These are phyloP conservation scores for Adelosebastes latens DNA, from an alignment of 2,797 vertebrate genomes.

Conservation along the genomic window DNA sequence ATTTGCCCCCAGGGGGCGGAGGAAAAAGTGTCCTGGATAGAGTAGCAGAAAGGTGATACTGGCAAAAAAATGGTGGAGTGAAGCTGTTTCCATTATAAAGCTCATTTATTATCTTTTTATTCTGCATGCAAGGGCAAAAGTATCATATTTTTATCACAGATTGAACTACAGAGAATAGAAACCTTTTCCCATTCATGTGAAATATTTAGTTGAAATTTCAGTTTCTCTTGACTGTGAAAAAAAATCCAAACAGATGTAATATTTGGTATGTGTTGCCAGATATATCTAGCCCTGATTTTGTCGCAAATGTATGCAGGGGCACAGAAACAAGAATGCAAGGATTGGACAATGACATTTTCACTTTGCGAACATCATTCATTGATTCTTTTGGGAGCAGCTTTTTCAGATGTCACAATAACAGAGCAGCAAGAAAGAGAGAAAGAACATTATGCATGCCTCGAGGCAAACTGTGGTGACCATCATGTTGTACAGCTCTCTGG, in stretches of 20 bases:
- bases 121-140: not conserved
- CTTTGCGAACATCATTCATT: constrained; percentile 8
- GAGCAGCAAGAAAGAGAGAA: not conserved
- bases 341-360: constrained; percentile 16
- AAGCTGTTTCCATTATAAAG: constrained; percentile 54
- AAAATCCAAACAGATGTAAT: not conserved
- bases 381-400: constrained; percentile 5
- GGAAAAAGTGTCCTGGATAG: constrained; percentile 46
- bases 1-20: constrained; percentile 53
- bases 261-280: constrained; percentile 10
- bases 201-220: not conserved
- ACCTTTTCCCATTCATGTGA: not conserved
- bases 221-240: not conserved
- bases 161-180: constrained; percentile 1
- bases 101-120: constrained; percentile 37
- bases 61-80: constrained; percentile 42
- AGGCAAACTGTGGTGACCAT: constrained; percentile 33
- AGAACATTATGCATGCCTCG: constrained; percentile 15
- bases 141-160: constrained; percentile 20
- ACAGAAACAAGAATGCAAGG: constrained; percentile 8
- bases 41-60: constrained; percentile 64
- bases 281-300: constrained; percentile 16
- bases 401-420: constrained; percentile 29
- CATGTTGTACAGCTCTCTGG: constrained; percentile 23
- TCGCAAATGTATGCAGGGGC: not conserved